Evolutionary conservation across 2,797 vertebrate species (phyloP).

Genomic region (Melanotaenia pygmaea): DNA sequence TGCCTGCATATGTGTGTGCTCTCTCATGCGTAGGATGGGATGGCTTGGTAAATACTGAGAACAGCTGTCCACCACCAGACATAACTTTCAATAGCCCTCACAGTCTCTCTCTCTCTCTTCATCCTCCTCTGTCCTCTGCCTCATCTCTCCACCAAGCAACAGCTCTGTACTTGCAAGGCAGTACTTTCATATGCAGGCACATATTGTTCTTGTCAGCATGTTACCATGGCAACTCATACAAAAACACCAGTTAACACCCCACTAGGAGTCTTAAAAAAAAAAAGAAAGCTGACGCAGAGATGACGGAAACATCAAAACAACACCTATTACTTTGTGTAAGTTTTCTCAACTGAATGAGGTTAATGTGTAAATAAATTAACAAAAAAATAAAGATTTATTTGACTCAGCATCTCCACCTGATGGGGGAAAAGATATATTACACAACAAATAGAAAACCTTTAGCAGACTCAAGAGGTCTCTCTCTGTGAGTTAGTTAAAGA

Average conservation of each 20-base stretch:
- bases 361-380: not conserved
- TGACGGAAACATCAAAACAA: not conserved
- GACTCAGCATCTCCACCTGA: conserved; percentile 55
- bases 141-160: conserved; percentile 32
- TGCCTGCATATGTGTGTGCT: conserved; percentile 12
- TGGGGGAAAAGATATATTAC: conserved; percentile 36
- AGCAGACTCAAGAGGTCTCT: not conserved
- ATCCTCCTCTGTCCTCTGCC: conserved; percentile 14
- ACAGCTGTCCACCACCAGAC: conserved; percentile 69
- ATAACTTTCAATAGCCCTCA: conserved; percentile 37
- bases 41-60: conserved; percentile 58
- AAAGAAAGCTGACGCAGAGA: not conserved
- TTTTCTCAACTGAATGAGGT: conserved; percentile 3
- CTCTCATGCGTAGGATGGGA: conserved; percentile 44
- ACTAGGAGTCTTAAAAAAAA: conserved; percentile 8
- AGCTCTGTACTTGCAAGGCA: conserved; percentile 36
- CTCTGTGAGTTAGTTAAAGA: not conserved
- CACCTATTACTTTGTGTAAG: not conserved
- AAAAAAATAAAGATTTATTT: not conserved
- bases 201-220: conserved; percentile 45
- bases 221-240: conserved; percentile 40
- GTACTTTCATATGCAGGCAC: conserved; percentile 28
- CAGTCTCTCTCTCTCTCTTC: conserved; percentile 16
- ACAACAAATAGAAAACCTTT: not conserved
- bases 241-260: conserved; percentile 27